phyloP scores from a whole-genome alignment of 2,888 invertebrate genomes.

The Fissipunctia ypsillon region DNA sequence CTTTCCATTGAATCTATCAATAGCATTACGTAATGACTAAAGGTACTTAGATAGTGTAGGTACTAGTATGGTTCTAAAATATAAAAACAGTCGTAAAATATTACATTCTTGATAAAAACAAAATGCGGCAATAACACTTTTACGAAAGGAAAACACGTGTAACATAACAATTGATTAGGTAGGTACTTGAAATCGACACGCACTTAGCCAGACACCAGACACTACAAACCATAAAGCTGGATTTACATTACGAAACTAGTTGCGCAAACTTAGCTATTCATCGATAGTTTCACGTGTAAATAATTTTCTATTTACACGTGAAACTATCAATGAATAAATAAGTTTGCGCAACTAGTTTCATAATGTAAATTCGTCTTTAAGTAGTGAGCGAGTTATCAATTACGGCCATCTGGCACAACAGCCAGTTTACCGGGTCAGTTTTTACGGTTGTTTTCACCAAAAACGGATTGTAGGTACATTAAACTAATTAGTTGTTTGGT shows the following conservation, averaged over 20 bases:
- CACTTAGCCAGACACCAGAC: slow-evolving; percentile 17
- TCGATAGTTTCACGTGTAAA: no score
- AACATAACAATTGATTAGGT: slow-evolving; percentile 9
- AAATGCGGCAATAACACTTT: slow-evolving; percentile 24
- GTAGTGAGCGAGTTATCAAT: slow-evolving; percentile 47
- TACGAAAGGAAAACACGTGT: slow-evolving; percentile 42
- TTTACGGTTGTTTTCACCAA: slow-evolving; percentile 32
- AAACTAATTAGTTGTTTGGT: slow-evolving; percentile 3
- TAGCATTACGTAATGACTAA: background rate
- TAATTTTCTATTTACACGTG: no score
- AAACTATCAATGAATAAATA: no score
- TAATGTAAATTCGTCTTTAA: no score
- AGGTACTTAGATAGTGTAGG: background rate
- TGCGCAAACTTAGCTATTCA: no score
- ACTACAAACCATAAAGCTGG: slow-evolving; percentile 22
- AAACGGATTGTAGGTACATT: slow-evolving; percentile 1
- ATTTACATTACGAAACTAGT: no score
- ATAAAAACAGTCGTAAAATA: slow-evolving; percentile 39
- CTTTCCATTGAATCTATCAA: background rate
- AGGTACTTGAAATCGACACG: slow-evolving; percentile 21
- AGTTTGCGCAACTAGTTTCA: no score
- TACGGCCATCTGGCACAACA: slow-evolving; percentile 43
- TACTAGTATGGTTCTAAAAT: background rate
- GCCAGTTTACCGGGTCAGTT: slow-evolving; percentile 29
- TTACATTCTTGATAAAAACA: slow-evolving; percentile 15